phyloP scores from a whole-genome alignment of 92 coral and sea anemone genomes.

The Heliopora coerulea region DNA sequence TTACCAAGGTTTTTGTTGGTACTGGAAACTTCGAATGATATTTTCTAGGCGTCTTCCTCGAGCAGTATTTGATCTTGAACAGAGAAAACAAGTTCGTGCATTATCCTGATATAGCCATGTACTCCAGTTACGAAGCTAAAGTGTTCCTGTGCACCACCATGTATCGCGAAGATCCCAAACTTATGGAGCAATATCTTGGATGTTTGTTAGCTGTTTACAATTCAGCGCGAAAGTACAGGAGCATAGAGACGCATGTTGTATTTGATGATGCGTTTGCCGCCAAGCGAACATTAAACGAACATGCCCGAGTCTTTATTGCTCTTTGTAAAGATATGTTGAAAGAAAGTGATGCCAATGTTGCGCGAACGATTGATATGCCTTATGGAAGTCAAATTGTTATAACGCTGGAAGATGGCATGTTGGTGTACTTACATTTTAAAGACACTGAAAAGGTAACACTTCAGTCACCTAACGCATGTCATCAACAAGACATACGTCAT shows the following conservation, averaged over 20 bases:
- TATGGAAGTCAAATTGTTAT: constrained; percentile 50
- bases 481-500: too few species aligned
- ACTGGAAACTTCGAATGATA: too few species aligned
- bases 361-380: constrained; percentile 30
- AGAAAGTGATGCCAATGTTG: neutral
- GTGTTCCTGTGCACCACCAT: constrained; percentile 75
- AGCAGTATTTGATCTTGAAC: constrained; percentile 57
- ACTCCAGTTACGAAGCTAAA: constrained; percentile 52
- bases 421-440: constrained; percentile 43
- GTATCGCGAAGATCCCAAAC: constrained; percentile 68
- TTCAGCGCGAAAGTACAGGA: constrained; percentile 44
- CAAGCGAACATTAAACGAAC: constrained; percentile 37
- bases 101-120: constrained; percentile 50
- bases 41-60: constrained; percentile 48
- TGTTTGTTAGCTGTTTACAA: constrained; percentile 56
- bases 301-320: constrained; percentile 14
- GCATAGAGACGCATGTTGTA: constrained; percentile 67
- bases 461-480: too few species aligned
- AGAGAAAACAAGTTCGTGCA: constrained; percentile 55
- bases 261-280: constrained; percentile 66
- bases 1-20: too few species aligned
- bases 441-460: constrained; percentile 48
- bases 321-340: constrained; percentile 27
- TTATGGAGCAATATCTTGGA: constrained; percentile 65
- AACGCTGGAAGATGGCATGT: constrained; percentile 46